These are phyloP conservation scores for Dolichopus griseipennis DNA, from an alignment of 2,888 invertebrate genomes.

Conservation along the genomic window DNA sequence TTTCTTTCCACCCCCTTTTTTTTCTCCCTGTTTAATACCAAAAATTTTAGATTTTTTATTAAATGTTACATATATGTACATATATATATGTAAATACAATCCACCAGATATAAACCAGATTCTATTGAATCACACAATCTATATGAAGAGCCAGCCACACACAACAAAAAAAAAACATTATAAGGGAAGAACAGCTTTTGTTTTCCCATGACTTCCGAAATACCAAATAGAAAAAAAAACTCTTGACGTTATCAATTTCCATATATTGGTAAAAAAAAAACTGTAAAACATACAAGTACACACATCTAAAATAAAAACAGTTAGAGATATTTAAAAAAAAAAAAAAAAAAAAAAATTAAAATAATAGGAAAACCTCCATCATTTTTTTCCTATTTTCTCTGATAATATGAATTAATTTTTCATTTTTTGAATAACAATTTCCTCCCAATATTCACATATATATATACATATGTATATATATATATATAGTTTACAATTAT, in stretches of 20 bases:
- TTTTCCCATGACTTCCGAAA: not conserved
- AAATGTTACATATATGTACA: too few relatives aligned
- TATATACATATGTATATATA: not conserved
- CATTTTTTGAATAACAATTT: constrained; percentile 4
- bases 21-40: too few relatives aligned
- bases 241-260: constrained; percentile 3
- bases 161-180: too few relatives aligned
- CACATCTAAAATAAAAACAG: not conserved
- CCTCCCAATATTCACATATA: not conserved
- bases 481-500: too few relatives aligned
- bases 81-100: too few relatives aligned
- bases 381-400: not conserved
- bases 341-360: too few relatives aligned
- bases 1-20: not conserved
- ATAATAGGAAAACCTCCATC: constrained; percentile 5
- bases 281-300: not conserved
- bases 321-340: not conserved
- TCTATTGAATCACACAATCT: too few relatives aligned
- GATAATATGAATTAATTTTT: constrained; percentile 3
- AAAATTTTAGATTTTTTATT: too few relatives aligned
- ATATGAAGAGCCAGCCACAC: too few relatives aligned
- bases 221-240: not conserved
- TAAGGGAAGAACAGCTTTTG: not conserved
- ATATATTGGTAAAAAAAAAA: not conserved
- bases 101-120: too few relatives aligned